These are phyloP conservation scores for Pristionchus fissidentatus DNA, from an alignment of 2,888 invertebrate genomes.

Conservation along the genomic window DNA sequence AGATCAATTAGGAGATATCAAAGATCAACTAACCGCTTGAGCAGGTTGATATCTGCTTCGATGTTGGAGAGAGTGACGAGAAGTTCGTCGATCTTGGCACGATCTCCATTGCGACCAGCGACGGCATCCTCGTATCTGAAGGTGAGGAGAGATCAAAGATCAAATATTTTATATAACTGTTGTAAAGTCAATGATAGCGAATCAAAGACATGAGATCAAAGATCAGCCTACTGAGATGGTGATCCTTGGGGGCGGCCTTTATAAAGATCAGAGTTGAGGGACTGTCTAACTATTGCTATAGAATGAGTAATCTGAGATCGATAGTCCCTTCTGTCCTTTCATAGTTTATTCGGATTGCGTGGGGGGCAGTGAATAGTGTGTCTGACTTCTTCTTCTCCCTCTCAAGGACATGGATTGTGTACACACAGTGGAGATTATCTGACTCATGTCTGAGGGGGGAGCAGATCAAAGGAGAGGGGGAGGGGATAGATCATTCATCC, in stretches of 20 bases:
- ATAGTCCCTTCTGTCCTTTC: slow-evolving; percentile 4
- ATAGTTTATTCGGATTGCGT: not conserved
- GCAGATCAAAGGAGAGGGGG: not conserved
- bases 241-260: too few species aligned
- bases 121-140: slow-evolving; percentile 72
- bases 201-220: too few species aligned
- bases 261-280: not conserved
- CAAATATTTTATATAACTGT: too few species aligned
- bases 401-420: slow-evolving; percentile 36
- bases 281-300: not conserved
- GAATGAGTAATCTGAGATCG: too few species aligned
- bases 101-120: slow-evolving; percentile 68
- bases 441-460: slow-evolving; percentile 24
- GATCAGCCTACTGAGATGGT: too few species aligned
- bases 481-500: not conserved
- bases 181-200: too few species aligned
- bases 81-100: slow-evolving; percentile 77
- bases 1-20: slow-evolving; percentile 65
- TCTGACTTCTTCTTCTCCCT: not conserved
- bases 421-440: slow-evolving; percentile 38
- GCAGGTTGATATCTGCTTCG: slow-evolving; percentile 74
- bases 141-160: slow-evolving; percentile 54
- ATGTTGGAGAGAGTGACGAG: slow-evolving; percentile 77
- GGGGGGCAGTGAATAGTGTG: slow-evolving; percentile 19
- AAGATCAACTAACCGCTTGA: slow-evolving; percentile 58